phyloP scores from a whole-genome alignment of 2,888 invertebrate species.

The Melanargia galathea region DNA sequence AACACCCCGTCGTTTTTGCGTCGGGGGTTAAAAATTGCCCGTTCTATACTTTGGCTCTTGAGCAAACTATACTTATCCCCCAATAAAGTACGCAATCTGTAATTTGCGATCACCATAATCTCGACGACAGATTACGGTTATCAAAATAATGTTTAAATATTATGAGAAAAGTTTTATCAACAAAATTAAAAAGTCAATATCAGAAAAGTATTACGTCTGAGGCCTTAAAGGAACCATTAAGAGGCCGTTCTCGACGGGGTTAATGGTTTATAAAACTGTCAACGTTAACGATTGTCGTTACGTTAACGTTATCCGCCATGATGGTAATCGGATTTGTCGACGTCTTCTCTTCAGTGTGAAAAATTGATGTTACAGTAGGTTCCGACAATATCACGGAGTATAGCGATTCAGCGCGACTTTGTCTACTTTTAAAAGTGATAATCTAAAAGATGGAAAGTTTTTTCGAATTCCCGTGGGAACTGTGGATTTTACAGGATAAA shows the following conservation, averaged over 20 bases:
- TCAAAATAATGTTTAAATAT: neutral
- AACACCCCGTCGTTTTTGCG: no score
- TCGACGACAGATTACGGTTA: no score
- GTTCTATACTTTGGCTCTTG: no score
- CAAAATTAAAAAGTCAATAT: constrained; percentile 6
- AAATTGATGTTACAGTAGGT: neutral
- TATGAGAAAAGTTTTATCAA: constrained; percentile 4
- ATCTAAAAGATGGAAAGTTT: no score
- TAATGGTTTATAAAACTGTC: constrained; percentile 25
- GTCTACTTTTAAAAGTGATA: no score
- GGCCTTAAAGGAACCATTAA: constrained; percentile 15
- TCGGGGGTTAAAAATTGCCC: no score
- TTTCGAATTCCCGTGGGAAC: no score
- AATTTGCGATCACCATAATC: no score
- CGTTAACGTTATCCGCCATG: neutral
- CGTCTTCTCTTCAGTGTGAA: constrained; percentile 5
- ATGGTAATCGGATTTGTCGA: constrained; percentile 18
- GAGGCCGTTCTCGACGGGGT: constrained; percentile 9
- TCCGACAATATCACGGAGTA: neutral
- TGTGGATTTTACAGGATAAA: no score
- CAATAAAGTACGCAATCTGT: no score
- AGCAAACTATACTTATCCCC: no score
- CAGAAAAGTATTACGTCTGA: constrained; percentile 3
- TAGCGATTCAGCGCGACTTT: neutral
- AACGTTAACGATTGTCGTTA: constrained; percentile 16